Evolutionary conservation across 2,888 invertebrate genomes (phyloP).

Genomic region (Nineta flava): DNA sequence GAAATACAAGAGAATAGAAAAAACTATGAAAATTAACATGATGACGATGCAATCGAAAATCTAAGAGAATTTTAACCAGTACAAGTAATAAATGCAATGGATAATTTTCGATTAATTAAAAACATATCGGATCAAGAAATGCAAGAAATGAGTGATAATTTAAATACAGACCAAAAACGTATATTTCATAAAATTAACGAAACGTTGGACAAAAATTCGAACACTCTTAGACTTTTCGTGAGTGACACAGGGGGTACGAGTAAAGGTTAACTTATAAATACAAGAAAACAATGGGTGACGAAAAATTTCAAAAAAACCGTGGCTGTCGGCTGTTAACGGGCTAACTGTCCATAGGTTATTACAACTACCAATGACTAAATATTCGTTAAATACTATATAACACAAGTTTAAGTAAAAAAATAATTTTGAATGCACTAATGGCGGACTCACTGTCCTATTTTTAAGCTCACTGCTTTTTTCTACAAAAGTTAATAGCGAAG

Average conservation of each 20-base stretch:
- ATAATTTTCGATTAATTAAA: too few species aligned
- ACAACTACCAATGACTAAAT: conserved; percentile 15
- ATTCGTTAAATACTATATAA: too few species aligned
- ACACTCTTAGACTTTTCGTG: conserved; percentile 12
- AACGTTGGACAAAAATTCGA: conserved; percentile 9
- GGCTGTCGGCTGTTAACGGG: conserved; percentile 18
- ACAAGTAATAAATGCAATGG: conserved; percentile 11
- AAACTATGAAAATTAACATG: conserved; percentile 5
- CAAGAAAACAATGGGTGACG: conserved; percentile 16
- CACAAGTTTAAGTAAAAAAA: too few species aligned
- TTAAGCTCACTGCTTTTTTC: too few species aligned
- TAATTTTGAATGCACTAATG: too few species aligned
- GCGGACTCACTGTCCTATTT: too few species aligned
- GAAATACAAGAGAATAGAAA: conserved; percentile 6
- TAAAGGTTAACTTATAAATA: conserved; percentile 18
- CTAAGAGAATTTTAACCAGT: background rate
- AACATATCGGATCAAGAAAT: too few species aligned
- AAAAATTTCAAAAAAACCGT: too few species aligned
- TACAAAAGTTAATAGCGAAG: too few species aligned
- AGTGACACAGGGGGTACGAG: conserved; percentile 19
- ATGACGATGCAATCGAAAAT: background rate
- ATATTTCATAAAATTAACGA: conserved; percentile 16
- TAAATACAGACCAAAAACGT: too few species aligned
- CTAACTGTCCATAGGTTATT: conserved; percentile 19
- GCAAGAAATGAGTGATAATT: too few species aligned